These are phyloP conservation scores for Dinoponera quadriceps DNA, from an alignment of 1,140 invertebrate species.

Conservation along the genomic window DNA sequence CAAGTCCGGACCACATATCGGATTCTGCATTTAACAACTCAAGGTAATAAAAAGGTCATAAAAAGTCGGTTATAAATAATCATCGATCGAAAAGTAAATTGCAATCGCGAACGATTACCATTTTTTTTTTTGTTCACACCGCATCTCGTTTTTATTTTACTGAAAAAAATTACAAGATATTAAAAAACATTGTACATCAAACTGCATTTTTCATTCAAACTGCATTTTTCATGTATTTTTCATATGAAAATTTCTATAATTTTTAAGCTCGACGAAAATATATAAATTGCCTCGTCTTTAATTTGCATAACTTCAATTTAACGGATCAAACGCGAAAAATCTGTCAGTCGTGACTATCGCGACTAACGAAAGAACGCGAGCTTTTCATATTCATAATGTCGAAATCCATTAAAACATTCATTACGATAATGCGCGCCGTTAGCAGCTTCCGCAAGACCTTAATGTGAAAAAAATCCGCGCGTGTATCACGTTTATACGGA, in stretches of 20 bases:
- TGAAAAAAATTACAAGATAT: slow-evolving; percentile 1
- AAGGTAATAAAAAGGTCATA: slow-evolving; percentile 55
- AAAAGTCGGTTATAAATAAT: slow-evolving; percentile 13
- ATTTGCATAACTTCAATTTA: not conserved
- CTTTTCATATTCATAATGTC: not conserved
- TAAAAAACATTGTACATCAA: not conserved
- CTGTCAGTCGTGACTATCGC: not conserved
- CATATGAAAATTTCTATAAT: not conserved
- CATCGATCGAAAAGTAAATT: slow-evolving; percentile 4
- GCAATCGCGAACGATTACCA: not conserved
- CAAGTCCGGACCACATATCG: slow-evolving; percentile 6
- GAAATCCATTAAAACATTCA: not conserved
- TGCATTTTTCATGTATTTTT: not conserved
- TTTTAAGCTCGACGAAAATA: not conserved
- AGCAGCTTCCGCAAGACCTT: slow-evolving; percentile 17
- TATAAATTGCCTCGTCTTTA: not conserved
- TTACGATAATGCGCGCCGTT: slow-evolving; percentile 7
- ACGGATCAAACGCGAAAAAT: not conserved
- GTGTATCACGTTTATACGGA: not conserved
- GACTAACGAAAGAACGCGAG: not conserved
- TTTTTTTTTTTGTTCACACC: not conserved
- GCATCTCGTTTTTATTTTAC: not conserved
- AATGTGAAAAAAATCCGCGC: not conserved
- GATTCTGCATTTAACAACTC: slow-evolving; percentile 53
- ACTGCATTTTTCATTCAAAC: not conserved